These are phyloP conservation scores for Stenoptilia bipunctidactyla DNA, from an alignment of 2,888 invertebrate genomes.

Conservation along the genomic window DNA sequence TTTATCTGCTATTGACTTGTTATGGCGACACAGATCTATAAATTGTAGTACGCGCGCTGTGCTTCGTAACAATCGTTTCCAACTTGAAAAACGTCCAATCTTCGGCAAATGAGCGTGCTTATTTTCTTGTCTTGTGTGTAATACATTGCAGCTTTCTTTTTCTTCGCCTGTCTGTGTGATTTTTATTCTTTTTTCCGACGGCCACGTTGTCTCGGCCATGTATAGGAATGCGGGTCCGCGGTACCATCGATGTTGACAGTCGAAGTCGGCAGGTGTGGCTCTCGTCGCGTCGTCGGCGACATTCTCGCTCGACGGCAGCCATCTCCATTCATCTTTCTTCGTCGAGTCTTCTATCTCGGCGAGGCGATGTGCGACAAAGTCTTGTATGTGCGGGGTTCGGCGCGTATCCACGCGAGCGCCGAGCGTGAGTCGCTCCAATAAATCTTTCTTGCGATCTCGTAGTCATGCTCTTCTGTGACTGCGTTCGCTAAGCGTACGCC, in stretches of 20 bases:
- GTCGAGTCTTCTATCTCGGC: not conserved
- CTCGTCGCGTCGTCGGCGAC: constrained; percentile 1
- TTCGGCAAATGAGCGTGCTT: not conserved
- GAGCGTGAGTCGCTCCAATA: constrained; percentile 1
- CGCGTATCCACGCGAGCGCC: not conserved
- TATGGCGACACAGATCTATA: constrained; percentile 2
- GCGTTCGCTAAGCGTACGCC: too few species aligned
- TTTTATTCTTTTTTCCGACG: not conserved
- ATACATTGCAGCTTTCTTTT: too few species aligned
- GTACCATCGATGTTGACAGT: not conserved
- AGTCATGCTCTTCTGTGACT: too few species aligned
- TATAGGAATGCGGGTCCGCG: not conserved
- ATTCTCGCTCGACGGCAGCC: not conserved
- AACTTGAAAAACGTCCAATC: not conserved
- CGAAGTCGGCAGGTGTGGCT: not conserved
- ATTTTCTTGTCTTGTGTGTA: not conserved
- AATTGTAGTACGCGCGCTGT: constrained; percentile 5
- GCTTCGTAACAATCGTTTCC: constrained; percentile 4
- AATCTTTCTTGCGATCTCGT: too few species aligned
- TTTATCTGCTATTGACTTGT: too few species aligned
- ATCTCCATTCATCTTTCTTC: not conserved
- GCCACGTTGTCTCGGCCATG: not conserved
- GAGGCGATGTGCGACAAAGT: not conserved
- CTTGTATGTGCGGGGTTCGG: not conserved
- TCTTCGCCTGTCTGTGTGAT: not conserved